Base-by-base conservation (phyloP, 2,113 vertebrate species). In the Onychostruthus taczanowskii region DNA sequence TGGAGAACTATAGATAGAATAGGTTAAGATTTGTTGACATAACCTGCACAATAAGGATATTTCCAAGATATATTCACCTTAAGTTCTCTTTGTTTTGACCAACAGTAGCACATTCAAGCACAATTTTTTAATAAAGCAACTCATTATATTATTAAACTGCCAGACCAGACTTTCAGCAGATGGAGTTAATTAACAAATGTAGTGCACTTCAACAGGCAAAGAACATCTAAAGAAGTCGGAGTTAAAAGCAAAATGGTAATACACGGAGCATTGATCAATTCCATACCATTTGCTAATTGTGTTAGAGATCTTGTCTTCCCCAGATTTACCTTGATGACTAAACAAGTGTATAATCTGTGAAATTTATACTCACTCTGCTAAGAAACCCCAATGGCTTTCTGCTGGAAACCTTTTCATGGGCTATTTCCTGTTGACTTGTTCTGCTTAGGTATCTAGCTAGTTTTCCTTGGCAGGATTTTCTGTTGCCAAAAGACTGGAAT, bases 341-440 rank as follows among this genome's bases (percentile, higher is more conserved):
- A 86, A 79, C 24, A 84, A 70, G 52, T 58, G 5, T 64, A 59
- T 64, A 83, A 92, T 80, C 62, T 61, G 63, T 79, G 67, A 93
- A 74, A 92, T 94, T 87, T 74, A 70, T 86, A 78, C n/a, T 68
- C 33, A 37, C 35, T 43, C 19, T 53, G n/a, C 55, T 75, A 27
- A 62, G 86, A 89, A 59, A 52, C 1, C n/a, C 21, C 67, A 69
- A 4, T 66, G 41, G 63, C n/a, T 85, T 90, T 94, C 81, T 78
- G 22, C 43, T 94, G 61, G 90, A 93, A 85, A 87, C 31, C 73
- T 87, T 79, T 90, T 62, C 74, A 67, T 44, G 37, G 77, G 50
- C 53, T 90, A 16, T 87, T 97, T 96, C 93, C 83, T 95, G 88
- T 87, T 93, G 84, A 91, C 95, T 84, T 74, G 46, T 59, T 95